Evolutionary conservation across 2,888 invertebrate species (phyloP), one percentile per base, ranked within the genome.

Genomic region (Malthinus seriepunctatus): DNA sequence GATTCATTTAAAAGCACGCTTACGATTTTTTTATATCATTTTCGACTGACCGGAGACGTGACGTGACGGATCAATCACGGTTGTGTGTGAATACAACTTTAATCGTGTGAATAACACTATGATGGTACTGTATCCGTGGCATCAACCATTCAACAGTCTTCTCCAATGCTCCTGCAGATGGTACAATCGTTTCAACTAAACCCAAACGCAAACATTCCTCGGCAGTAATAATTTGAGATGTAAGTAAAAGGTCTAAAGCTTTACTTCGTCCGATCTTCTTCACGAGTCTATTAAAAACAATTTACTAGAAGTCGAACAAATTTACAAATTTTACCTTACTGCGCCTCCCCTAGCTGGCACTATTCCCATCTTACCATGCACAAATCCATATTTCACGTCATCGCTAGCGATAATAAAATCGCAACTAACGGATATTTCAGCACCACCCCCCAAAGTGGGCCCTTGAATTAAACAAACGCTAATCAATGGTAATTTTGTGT

Each of bases 301-400:
- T n/a, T n/a, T n/a, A n/a, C n/a, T n/a, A n/a, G n/a, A 37, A 12
- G n/a, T 14, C 4, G 9, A 48, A 58, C 38, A 15, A 9, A 11
- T 9, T 14, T 37, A 3, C 8, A 11, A 5, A 32, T 35, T 35
- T 47, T 49, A 74, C 76, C 71, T 71, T 8, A 72, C 70, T 12
- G 68, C 63, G 12, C 73, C 76, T 9, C 77, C 76, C 72, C 73
- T 76, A 4, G 74, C 76, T n/a, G 77, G 70, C 4, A 67, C 67
- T 15, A 77, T 71, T 3, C 76, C 76, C 71, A 77, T 70, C 62
- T 67, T 72, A 4, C 73, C 75, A 12, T 77, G 75, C 2, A 77
- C 72, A 52, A 75, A 74, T 3, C 73, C 75, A 49, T 68, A 71
- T 63, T 71, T 69, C 8, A 71, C 71, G 63, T 73, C 62, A 23